Evolutionary conservation across 2,888 invertebrate species (phyloP), one percentile per base, ranked within the genome.

Genomic region (Allacma fusca): DNA sequence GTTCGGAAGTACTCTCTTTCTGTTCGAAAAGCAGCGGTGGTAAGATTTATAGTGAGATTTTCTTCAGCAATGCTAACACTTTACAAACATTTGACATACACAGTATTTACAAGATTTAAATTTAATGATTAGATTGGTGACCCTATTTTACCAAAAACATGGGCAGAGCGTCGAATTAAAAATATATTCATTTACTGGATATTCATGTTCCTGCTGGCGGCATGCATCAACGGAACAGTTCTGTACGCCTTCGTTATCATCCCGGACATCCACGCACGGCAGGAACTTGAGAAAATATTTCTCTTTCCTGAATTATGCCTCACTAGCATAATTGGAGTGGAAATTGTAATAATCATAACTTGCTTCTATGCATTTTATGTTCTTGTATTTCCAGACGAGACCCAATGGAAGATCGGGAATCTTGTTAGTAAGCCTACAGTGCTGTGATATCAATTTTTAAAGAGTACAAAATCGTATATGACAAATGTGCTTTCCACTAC

Each of bases 111-210:
- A 34, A 34, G 9, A 34, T 34, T 34, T 34, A 9, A 34, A 34
- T 34, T 50, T 62, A 62, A 12, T 62, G 2, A 13, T 9, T 9
- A 70, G 70, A 59, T 72, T 29, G 72, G 72, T 9, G 72, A 72
- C 23, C 72, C 72, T 1, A 23, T 72, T 21, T 29, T 28, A 12
- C 72, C 72, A 0, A 57, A 72, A 57, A 62, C 57, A 1, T 72
- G 72, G 72, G 72, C 72, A 23, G 57, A 57, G 23, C 57, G 59
- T 1, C 24, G 59, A n/a, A 44, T 72, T 16, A 28, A 34, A 19
- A 13, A 24, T 16, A 59, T 72, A 29, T 72, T 72, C 28, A 72
- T 72, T 59, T 72, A 72, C 16, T 72, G 72, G 72, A 72, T 72
- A 13, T 34, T 24, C 13, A 72, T 72, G 72, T 13, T 72, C 21